Conservation (phyloP, 2,113 vertebrate species). For the Phylloscopus whistleri region DNA sequence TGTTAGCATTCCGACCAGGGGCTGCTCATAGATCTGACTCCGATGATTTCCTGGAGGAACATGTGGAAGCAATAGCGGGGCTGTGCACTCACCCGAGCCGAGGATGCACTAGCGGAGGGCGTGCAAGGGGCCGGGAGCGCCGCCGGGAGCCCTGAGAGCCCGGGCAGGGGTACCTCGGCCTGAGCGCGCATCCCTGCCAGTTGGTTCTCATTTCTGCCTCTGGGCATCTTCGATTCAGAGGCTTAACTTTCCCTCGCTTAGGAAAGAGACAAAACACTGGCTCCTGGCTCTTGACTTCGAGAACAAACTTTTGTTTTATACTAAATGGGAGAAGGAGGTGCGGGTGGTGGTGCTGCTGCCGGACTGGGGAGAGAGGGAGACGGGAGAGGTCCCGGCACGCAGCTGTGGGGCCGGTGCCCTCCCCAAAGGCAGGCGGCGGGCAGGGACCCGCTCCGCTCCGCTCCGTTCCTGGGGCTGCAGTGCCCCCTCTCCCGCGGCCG, state of each 20-base stretch:
- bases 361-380: neutral
- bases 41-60: slow-evolving; percentile 81
- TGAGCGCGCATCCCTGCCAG: neutral
- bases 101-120: slow-evolving; percentile 49
- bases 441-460: neutral
- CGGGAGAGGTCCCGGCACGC: neutral
- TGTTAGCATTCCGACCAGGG: slow-evolving; percentile 83
- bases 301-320: neutral
- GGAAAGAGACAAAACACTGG: neutral
- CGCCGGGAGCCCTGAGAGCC: neutral
- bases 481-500: slow-evolving; percentile 70
- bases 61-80: slow-evolving; percentile 95
- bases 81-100: slow-evolving; percentile 66
- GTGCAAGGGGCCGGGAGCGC: neutral
- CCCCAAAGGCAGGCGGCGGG: neutral
- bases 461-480: slow-evolving; percentile 69
- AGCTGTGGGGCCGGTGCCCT: neutral
- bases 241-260: neutral
- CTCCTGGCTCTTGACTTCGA: neutral
- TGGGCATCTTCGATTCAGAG: neutral
- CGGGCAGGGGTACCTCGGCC: neutral
- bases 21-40: slow-evolving; percentile 81
- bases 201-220: neutral
- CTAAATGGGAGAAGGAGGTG: neutral
- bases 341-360: neutral